Base-by-base conservation (phyloP, 2,797 vertebrate species). In the Chaetodon trifasciatus region DNA sequence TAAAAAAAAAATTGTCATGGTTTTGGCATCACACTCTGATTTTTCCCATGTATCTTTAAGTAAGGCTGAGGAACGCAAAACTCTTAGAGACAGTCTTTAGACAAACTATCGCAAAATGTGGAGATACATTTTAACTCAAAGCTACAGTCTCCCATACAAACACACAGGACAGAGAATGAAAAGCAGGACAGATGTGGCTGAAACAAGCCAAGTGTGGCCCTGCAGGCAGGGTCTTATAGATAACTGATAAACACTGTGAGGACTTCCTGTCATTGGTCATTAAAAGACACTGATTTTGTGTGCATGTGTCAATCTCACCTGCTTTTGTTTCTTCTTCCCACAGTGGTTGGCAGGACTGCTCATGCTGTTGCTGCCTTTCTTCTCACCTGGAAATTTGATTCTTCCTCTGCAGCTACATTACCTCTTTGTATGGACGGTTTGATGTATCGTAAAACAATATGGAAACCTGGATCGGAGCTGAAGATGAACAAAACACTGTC, bases 261-360 rank as follows among this genome's bases (percentile, higher is more conserved):
- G 5, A 3, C 16, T n/a, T 66, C 37, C 46, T 50, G 65, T 67
- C 21, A 1, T 1, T 50, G 35, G 21, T 40, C 32, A 35, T 16
- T 57, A 5, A 39, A 28, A 28, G 28, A 32, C 28, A 32, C 28
- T 32, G 28, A 67, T 7, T 37, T 24, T 39, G 19, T 19, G 19
- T 67, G 64, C 17, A 40, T 24, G 65, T 17, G 47, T 40, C 53
- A 21, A 24, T 46, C 68, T 70, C 69, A 70, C 69, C 55, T 60
- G 28, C 47, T 60, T 11, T n/a, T 35, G 6, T 28, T 17, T 40
- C 37, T 7, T 42, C 37, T 23, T n/a, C 10, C 32, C 56, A 58
- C 56, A 58, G 16, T 17, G n/a, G 40, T 10, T 35, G 65, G 19
- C 1, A 23, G 47, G 53, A 39, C 56, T 37, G 19, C 42, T 23